Base-by-base conservation (phyloP, 2,113 vertebrate genomes). In the Chlorodrepanis virens region DNA sequence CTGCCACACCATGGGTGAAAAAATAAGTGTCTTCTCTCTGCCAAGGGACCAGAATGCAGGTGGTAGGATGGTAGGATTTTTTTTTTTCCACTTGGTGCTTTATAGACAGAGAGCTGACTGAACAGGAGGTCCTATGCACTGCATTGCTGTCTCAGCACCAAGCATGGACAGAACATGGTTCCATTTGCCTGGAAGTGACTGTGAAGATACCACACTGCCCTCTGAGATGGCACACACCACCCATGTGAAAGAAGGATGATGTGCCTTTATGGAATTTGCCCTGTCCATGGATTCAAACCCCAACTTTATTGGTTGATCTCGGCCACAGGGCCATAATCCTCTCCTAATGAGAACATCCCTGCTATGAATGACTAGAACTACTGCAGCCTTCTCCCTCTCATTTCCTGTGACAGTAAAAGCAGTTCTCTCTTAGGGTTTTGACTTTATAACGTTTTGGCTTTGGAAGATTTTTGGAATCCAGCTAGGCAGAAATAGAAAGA, bases 401-500 rank as follows among this genome's bases (percentile, higher is more conserved):
- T 95, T 94, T 95, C 78, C 79, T 90, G 40, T 86, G 79, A 64
- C 64, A 78, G 68, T 63, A 86, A 83, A 83, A 89, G 25, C 60
- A 81, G 35, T 52, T 11, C 5, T 5, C 27, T 89, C 52, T 71
- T 90, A 76, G 11, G 31, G 57, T 74, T 92, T 83, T 86, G 60
- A 80, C 92, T 93, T 93, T 44, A 60, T 79, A 72, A 25, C 0
- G 0, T 56, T 56, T 83, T 76, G 72, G 40, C 37, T 89, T 96
- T 78, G 49, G 83, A 84, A 87, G 64, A 25, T 28, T 92, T 91
- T 90, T 64, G 52, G 42, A 71, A 47, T 92, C 44, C 29, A 44
- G 49, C 68, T 75, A 49, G 12, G 37, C 79, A 95, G 76, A 85
- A 95, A 95, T 93, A 94, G 76, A 88, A 97, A 44, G 22, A 87